phyloP scores from a whole-genome alignment of 2,888 invertebrate genomes.

The Trichopoda pennipes region DNA sequence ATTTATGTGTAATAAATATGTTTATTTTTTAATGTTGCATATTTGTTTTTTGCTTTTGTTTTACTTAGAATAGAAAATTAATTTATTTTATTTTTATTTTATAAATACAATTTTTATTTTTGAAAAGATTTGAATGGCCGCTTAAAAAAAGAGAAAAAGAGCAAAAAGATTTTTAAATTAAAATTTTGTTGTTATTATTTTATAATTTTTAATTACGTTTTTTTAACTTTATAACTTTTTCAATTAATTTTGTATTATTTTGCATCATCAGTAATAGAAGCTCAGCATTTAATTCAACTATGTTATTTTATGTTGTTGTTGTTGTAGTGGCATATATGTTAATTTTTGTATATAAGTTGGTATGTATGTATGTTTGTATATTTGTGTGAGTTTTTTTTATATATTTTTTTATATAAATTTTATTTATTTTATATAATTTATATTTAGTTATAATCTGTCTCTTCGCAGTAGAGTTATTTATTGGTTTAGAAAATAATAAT shows the following conservation, averaged over 20 bases:
- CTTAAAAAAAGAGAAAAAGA: conserved; percentile 13
- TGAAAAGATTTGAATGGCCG: conserved; percentile 47
- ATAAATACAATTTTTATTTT: conserved; percentile 18
- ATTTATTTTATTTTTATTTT: conserved; percentile 40
- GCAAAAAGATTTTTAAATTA: background rate
- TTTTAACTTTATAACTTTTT: conserved; percentile 24
- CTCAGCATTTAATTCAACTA: conserved; percentile 71
- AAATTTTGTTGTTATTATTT: background rate
- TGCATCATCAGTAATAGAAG: conserved; percentile 69
- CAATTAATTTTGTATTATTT: conserved; percentile 37
- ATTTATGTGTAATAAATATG: conserved; percentile 52
- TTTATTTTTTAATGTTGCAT: conserved; percentile 49
- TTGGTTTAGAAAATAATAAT: too few species aligned
- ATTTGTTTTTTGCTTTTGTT: conserved; percentile 26
- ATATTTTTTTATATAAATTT: conserved; percentile 15
- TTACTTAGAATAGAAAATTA: conserved; percentile 65
- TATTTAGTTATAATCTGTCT: conserved; percentile 14
- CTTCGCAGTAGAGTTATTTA: too few species aligned
- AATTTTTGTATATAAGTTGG: conserved; percentile 33
- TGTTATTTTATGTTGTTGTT: conserved; percentile 30
- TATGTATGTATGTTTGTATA: conserved; percentile 16
- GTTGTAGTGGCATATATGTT: conserved; percentile 20
- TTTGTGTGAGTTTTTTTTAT: background rate
- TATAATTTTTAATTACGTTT: conserved; percentile 5
- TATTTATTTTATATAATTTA: conserved; percentile 40